Conservation (phyloP, 2,888 invertebrate genomes). For the Callimorpha dominula region DNA sequence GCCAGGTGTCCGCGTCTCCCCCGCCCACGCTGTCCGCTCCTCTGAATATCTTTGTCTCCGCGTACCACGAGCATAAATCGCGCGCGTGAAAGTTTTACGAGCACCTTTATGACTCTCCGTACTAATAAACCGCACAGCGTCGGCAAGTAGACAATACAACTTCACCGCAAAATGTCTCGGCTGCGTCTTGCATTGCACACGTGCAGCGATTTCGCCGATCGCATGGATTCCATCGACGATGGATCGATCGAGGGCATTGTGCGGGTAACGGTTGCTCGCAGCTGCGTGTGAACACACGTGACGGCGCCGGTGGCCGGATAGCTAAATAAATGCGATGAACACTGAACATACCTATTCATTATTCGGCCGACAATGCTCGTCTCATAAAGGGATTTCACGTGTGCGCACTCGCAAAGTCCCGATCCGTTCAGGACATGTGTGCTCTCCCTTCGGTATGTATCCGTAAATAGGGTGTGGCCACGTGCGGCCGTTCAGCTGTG, state of each 20-base stretch:
- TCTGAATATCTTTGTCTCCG: constrained; percentile 82
- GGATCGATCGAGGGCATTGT: constrained; percentile 86
- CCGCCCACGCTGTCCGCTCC: constrained; percentile 80
- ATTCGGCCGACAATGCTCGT: constrained; percentile 82
- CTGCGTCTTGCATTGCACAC: constrained; percentile 74
- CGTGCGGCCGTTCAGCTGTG: constrained; percentile 86
- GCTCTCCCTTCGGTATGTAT: constrained; percentile 83
- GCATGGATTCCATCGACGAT: constrained; percentile 79
- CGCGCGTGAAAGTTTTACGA: constrained; percentile 86
- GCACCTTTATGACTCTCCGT: constrained; percentile 82
- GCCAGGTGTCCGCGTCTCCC: constrained; percentile 84
- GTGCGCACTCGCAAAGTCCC: constrained; percentile 84
- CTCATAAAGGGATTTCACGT: constrained; percentile 87
- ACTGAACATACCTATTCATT: constrained; percentile 83
- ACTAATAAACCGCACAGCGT: constrained; percentile 74
- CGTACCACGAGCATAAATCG: constrained; percentile 81
- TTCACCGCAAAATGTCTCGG: constrained; percentile 75
- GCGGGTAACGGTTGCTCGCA: constrained; percentile 86
- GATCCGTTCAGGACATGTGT: constrained; percentile 86
- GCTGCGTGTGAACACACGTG: constrained; percentile 84
- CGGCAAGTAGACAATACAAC: constrained; percentile 77
- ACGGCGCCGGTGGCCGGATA: constrained; percentile 84
- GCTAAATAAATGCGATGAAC: constrained; percentile 84
- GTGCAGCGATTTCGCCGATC: constrained; percentile 83
- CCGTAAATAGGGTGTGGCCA: constrained; percentile 87